Evolutionary conservation across 1,140 invertebrate genomes (phyloP).

Genomic region (Pseudomyrmex gracilis): DNA sequence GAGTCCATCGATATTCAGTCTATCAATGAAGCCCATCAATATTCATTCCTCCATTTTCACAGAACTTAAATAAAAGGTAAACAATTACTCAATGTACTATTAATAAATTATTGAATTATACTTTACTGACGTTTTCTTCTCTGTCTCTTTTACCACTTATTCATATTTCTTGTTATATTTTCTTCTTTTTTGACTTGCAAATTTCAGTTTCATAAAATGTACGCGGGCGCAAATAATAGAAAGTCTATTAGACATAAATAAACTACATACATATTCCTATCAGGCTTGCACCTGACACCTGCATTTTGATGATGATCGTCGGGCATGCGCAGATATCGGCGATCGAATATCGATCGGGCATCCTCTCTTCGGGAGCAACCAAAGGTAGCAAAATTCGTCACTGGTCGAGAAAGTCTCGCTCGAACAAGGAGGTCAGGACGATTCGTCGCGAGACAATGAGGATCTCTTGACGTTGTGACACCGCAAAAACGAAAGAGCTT

Average conservation of each 20-base stretch:
- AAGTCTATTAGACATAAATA: background rate
- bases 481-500: constrained; percentile 19
- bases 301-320: constrained; percentile 32
- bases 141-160: background rate
- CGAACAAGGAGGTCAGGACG: constrained; percentile 68
- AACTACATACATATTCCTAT: too few species aligned
- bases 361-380: constrained; percentile 44
- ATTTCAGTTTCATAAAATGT: background rate
- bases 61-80: constrained; percentile 17
- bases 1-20: constrained; percentile 7
- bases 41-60: background rate
- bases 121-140: too few species aligned
- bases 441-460: constrained; percentile 69
- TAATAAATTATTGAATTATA: background rate
- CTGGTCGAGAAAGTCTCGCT: constrained; percentile 60
- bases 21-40: background rate
- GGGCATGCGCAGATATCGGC: constrained; percentile 45
- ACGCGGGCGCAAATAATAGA: background rate
- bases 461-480: constrained; percentile 53
- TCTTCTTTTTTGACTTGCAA: background rate
- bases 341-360: constrained; percentile 59
- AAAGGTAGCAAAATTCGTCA: constrained; percentile 54
- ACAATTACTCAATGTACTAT: background rate
- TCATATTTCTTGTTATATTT: background rate
- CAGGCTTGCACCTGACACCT: background rate